These are phyloP conservation scores for Natrix natrix DNA, from an alignment of 2,797 vertebrate genomes.

Conservation along the genomic window DNA sequence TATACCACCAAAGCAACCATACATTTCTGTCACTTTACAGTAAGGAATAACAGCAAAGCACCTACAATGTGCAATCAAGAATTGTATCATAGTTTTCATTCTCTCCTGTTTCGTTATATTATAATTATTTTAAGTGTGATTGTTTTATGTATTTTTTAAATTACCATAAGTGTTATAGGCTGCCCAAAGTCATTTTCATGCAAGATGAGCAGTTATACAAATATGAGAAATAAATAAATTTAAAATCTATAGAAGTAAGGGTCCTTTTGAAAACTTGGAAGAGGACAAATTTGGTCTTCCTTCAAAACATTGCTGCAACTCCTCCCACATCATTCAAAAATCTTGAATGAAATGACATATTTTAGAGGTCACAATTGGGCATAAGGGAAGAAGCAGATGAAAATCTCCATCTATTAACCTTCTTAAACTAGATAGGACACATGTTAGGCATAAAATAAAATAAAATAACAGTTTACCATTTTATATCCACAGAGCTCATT, in stretches of 20 bases:
- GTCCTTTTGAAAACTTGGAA: background rate
- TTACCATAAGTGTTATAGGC: background rate
- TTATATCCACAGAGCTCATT: background rate
- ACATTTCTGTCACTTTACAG: background rate
- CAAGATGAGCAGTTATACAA: background rate
- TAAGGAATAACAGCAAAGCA: background rate
- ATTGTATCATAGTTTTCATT: background rate
- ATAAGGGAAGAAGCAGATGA: background rate
- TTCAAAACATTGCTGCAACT: background rate
- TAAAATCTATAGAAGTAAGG: background rate
- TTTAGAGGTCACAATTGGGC: background rate
- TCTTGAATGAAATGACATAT: background rate
- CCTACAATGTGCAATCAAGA: background rate
- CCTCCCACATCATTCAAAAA: background rate
- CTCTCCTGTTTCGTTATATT: background rate
- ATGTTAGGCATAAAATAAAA: background rate
- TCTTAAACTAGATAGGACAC: background rate
- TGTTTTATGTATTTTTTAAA: background rate
- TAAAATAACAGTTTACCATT: background rate
- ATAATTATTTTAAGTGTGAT: background rate
- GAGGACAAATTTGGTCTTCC: background rate
- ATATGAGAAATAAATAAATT: background rate
- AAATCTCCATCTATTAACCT: background rate
- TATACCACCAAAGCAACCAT: background rate
- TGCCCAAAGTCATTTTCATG: background rate